Evolutionary conservation across 2,797 vertebrate genomes (phyloP), one percentile per base, ranked within the genome.

Genomic region (Meda fulgida): DNA sequence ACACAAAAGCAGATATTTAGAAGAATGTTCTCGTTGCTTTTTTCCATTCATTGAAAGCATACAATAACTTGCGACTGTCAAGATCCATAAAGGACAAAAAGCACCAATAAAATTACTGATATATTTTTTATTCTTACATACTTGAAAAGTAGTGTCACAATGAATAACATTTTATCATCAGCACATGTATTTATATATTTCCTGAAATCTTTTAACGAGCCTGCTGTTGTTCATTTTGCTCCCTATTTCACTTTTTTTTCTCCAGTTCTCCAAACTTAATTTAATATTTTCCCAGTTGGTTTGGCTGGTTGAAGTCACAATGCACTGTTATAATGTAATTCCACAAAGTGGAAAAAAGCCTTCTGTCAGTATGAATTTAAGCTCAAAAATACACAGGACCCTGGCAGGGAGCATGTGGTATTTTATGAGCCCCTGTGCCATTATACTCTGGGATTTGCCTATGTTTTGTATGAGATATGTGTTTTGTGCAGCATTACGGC

Each of bases 361-460:
- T 78, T 83, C 79, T 71, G 85, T 75, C 71, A 76, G 55, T 73
- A 72, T 58, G 34, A 84, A 75, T 87, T n/a, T 69, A 84, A 31
- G 58, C 38, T 78, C 66, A 84, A 38, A 63, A 63, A 29, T n/a
- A 60, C 21, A 55, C 55, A 79, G 69, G 70, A 65, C 67, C 71
- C 81, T 65, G 72, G 78, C 43, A 72, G 43, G 29, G 60, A 83
- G 66, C 78, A 84, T 83, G 65, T 75, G 73, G 73, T 86, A 40
- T 86, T 83, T 63, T 84, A 83, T 51, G 60, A 87, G 81, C 36
- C 53, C 65, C 77, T 82, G 18, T 79, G 9, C 63, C 23, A 38
- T 53, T 66, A 83, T 60, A 70, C 29, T 23, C 48, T 16, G 38
- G 46, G 67, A 73, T 73, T 58, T 48, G 55, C 78, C 67, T 40